Conservation (phyloP, 2,797 vertebrate species). For the Lepidocolaptes lacrymiger region DNA sequence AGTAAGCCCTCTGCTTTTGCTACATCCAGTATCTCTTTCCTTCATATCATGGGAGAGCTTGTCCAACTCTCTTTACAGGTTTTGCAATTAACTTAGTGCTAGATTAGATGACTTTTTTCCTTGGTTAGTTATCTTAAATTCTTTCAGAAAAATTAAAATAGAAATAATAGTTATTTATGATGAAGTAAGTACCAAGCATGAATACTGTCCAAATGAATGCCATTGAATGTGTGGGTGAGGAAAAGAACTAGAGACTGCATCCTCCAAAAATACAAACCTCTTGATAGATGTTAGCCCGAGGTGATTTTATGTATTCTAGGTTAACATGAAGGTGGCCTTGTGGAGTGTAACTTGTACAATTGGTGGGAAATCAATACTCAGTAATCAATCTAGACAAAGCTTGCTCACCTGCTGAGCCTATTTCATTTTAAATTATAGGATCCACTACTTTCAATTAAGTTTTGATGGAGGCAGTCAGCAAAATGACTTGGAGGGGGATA, state of each 20-base stretch:
- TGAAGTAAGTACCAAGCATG: not conserved
- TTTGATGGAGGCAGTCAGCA: constrained; percentile 33
- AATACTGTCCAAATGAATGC: not conserved
- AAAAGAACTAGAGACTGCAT: not conserved
- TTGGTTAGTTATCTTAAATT: not conserved
- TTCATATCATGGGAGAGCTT: not conserved
- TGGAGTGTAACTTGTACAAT: constrained; percentile 22
- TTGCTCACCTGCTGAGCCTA: constrained; percentile 53
- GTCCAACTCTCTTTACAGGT: not conserved
- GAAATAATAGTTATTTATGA: not conserved
- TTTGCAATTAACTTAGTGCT: not conserved
- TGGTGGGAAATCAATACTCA: constrained; percentile 48
- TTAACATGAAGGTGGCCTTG: constrained; percentile 23
- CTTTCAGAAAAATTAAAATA: not conserved
- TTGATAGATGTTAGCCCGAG: not conserved
- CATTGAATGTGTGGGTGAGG: not conserved
- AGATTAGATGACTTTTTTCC: not conserved
- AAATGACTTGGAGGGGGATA: constrained; percentile 1
- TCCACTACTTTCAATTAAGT: constrained; percentile 53
- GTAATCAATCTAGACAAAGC: constrained; percentile 53
- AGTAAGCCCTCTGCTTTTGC: constrained; percentile 81
- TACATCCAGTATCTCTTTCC: not conserved
- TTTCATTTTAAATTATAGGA: constrained; percentile 51
- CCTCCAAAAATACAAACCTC: not conserved
- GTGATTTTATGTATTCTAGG: constrained; percentile 2